Evolutionary conservation across 2,113 vertebrate genomes (phyloP), one percentile per base, ranked within the genome.

Genomic region (Eptatretus burgeri): DNA sequence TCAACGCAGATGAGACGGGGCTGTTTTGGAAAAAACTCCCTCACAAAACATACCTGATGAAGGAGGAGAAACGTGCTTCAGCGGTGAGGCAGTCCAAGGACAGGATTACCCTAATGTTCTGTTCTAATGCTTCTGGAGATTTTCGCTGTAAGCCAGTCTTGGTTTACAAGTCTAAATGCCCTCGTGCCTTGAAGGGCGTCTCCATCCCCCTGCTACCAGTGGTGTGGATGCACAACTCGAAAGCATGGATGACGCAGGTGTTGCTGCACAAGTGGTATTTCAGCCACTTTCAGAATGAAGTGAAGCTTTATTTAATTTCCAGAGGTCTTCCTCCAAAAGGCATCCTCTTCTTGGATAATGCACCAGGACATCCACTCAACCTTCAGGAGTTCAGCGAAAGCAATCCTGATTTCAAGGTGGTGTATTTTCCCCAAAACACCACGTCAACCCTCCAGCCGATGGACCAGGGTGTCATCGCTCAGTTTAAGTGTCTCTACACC

Each of bases 101-200:
- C 56, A 60, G 56, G 56, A n/a, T 60, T n/a, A 60, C 56, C 20
- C 56, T 60, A n/a, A n/a, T 60, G 56, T 60, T 60, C n/a, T 60
- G 56, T 20, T n/a, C n/a, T 20, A 60, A 60, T 60, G 56, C 56
- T 60, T n/a, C 56, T n/a, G 56, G 56, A 60, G 56, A 60, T 60
- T 60, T 60, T 20, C n/a, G 20, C n/a, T 60, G 56, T 20, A 60
- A 60, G 56, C 56, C 56, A 3, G n/a, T 60, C n/a, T 20, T 60
- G 56, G 56, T 60, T 20, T 17, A 60, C 20, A n/a, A 20, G n/a
- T 60, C 12, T 10, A n/a, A 17, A n/a, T 17, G 20, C 56, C 56
- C 56, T 10, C 56, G 56, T 60, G 56, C 56, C 11, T 60, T 60
- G 56, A 60, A 60, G 20, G 56, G 56, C n/a, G n/a, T 60, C n/a